A percentile compares a stretch with the other conserved stretches of the same genome.
Evolutionary conservation across 2,888 invertebrate species (phyloP).

Genomic region (Acronicta aceris): DNA sequence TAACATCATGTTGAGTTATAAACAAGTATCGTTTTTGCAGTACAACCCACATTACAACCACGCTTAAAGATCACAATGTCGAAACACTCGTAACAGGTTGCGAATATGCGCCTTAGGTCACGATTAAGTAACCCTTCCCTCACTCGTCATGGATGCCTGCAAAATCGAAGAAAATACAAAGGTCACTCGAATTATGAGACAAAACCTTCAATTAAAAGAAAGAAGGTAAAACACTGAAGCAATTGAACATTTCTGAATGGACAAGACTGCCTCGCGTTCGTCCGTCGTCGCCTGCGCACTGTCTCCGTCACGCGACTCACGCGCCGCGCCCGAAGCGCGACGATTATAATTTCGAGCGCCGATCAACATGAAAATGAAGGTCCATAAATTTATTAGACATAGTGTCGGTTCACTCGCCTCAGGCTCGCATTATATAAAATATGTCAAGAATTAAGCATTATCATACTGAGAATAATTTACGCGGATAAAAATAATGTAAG

Average conservation of each 20-base stretch:
- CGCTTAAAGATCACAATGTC: constrained; percentile 40
- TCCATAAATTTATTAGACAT: constrained; percentile 89
- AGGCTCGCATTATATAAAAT: constrained; percentile 87
- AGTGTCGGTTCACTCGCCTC: constrained; percentile 85
- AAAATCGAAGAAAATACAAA: constrained; percentile 38
- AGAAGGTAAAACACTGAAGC: constrained; percentile 6
- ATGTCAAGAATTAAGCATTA: constrained; percentile 89
- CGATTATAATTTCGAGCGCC: constrained; percentile 88
- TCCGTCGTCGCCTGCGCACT: constrained; percentile 51
- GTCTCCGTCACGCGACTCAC: constrained; percentile 69
- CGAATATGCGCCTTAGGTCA: constrained; percentile 17
- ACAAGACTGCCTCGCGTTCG: constrained; percentile 17
- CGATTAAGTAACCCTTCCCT: constrained; percentile 34
- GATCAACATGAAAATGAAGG: constrained; percentile 88
- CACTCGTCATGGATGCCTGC: constrained; percentile 26
- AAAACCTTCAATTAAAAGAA: constrained; percentile 30
- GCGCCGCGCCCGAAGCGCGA: constrained; percentile 83
- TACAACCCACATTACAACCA: constrained; percentile 21
- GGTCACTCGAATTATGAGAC: constrained; percentile 29
- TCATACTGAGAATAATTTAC: constrained; percentile 81
- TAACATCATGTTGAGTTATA: constrained; percentile 5
- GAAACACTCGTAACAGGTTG: constrained; percentile 38
- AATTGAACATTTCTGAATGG: constrained; percentile 21
- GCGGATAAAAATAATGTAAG: constrained; percentile 71
- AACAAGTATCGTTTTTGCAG: constrained; percentile 22